Conservation (phyloP, 2,888 invertebrate genomes). For the Andrena flavipes region DNA sequence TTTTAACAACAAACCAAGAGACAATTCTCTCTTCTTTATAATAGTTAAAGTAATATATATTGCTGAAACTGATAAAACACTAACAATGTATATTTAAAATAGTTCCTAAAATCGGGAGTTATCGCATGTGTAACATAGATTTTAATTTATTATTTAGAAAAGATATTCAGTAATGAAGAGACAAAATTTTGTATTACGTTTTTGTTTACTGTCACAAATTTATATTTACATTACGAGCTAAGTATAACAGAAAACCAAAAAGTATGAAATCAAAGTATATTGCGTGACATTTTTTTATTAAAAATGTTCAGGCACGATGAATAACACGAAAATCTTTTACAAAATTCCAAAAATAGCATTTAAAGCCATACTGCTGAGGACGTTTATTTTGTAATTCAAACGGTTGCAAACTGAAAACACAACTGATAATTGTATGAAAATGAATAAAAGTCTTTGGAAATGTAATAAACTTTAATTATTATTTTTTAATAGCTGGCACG, state of each 20-base stretch:
- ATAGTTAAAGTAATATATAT: conserved; percentile 19
- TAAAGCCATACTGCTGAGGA: not conserved
- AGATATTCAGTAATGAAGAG: conserved; percentile 1
- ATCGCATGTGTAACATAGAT: conserved; percentile 23
- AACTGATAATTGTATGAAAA: conserved; percentile 22
- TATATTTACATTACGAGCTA: conserved; percentile 24
- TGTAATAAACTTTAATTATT: conserved; percentile 17
- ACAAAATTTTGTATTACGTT: not conserved
- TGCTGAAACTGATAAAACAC: conserved; percentile 23
- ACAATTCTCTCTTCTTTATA: too few relatives aligned
- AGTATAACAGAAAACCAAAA: conserved; percentile 10
- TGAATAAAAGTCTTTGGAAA: conserved; percentile 47
- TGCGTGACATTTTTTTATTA: conserved; percentile 4
- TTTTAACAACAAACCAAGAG: conserved; percentile 11
- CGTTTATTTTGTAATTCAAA: conserved; percentile 9
- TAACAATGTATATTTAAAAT: conserved; percentile 39
- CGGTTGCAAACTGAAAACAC: conserved; percentile 15
- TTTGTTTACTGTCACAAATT: not conserved
- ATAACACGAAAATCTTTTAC: not conserved
- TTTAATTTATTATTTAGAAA: conserved; percentile 18
- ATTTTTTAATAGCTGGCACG: conserved; percentile 16
- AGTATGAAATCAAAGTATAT: conserved; percentile 16
- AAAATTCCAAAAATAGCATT: conserved; percentile 8
- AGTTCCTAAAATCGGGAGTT: conserved; percentile 40
- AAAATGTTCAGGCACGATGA: not conserved